These are phyloP conservation scores for Ophion ellenae DNA, from an alignment of 2,888 invertebrate species.

Conservation along the genomic window DNA sequence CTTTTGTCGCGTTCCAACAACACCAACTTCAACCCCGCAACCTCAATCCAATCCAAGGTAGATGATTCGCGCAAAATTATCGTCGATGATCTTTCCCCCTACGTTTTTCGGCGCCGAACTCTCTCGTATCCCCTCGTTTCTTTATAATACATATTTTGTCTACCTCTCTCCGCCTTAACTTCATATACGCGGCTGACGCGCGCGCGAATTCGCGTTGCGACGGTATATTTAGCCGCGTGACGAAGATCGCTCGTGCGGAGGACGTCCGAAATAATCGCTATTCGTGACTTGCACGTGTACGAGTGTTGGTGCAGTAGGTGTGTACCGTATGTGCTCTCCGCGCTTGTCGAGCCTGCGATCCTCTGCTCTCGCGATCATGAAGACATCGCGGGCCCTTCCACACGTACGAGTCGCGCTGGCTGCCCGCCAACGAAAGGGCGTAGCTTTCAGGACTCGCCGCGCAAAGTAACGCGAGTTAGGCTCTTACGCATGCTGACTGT, in stretches of 20 bases:
- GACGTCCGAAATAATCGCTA: constrained; percentile 72
- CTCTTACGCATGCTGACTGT: neutral
- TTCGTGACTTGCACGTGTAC: constrained; percentile 69
- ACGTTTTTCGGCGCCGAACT: neutral
- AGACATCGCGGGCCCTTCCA: constrained; percentile 51
- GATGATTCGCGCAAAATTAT: neutral
- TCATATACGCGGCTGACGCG: constrained; percentile 46
- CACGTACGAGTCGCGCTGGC: neutral
- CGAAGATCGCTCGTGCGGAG: constrained; percentile 72
- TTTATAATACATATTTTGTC: constrained; percentile 19
- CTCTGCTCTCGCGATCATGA: constrained; percentile 53
- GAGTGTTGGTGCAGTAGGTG: constrained; percentile 44
- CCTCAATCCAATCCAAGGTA: no score
- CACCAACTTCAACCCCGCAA: no score
- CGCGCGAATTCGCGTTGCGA: constrained; percentile 59
- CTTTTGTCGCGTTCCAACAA: no score
- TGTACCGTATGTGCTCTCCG: constrained; percentile 42
- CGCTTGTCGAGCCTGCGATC: constrained; percentile 37
- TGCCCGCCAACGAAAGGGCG: constrained; percentile 3
- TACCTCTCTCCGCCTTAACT: constrained; percentile 47
- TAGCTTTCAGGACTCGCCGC: neutral
- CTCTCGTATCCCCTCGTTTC: constrained; percentile 41
- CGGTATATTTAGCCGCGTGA: constrained; percentile 76
- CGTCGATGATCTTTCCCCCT: constrained; percentile 13
- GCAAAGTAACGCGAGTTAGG: neutral